phyloP scores from a whole-genome alignment of 2,113 vertebrate genomes.

The Brachirus orientalis region DNA sequence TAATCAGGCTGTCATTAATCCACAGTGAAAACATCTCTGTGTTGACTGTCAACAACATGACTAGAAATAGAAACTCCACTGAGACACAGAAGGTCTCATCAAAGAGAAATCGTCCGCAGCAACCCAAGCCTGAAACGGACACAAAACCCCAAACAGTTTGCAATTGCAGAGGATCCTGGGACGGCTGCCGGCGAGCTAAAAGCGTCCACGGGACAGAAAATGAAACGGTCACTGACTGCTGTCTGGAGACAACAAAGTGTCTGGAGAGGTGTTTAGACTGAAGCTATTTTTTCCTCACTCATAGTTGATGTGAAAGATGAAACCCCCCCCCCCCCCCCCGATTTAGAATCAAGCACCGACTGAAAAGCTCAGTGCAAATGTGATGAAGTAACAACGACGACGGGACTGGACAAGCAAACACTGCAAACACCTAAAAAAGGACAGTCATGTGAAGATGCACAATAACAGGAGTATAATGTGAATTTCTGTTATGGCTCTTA shows the following conservation, averaged over 20 bases:
- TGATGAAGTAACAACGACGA: too few relatives aligned
- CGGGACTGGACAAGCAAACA: background rate
- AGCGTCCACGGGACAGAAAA: too few relatives aligned
- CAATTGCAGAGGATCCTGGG: too few relatives aligned
- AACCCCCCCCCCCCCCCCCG: slow-evolving; percentile 8
- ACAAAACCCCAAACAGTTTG: slow-evolving; percentile 8
- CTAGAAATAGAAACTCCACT: slow-evolving; percentile 52
- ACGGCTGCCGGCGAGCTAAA: too few relatives aligned
- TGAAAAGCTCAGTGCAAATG: background rate
- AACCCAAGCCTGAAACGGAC: slow-evolving; percentile 8
- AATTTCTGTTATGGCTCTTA: too few relatives aligned
- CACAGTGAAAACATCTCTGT: slow-evolving; percentile 33
- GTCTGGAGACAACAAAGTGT: slow-evolving; percentile 19
- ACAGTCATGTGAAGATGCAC: background rate
- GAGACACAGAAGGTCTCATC: slow-evolving; percentile 27
- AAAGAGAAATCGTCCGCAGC: slow-evolving; percentile 29
- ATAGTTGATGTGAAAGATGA: slow-evolving; percentile 32
- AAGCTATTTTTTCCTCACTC: slow-evolving; percentile 59
- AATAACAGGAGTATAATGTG: background rate
- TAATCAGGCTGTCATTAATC: slow-evolving; percentile 56
- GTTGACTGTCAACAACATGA: slow-evolving; percentile 56
- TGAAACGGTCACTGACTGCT: slow-evolving; percentile 40
- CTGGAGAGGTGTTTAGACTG: slow-evolving; percentile 26
- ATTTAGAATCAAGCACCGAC: slow-evolving; percentile 41
- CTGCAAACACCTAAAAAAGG: background rate